These are phyloP conservation scores for Cremastinae sp. DNA, from an alignment of 2,888 invertebrate species.

Conservation along the genomic window DNA sequence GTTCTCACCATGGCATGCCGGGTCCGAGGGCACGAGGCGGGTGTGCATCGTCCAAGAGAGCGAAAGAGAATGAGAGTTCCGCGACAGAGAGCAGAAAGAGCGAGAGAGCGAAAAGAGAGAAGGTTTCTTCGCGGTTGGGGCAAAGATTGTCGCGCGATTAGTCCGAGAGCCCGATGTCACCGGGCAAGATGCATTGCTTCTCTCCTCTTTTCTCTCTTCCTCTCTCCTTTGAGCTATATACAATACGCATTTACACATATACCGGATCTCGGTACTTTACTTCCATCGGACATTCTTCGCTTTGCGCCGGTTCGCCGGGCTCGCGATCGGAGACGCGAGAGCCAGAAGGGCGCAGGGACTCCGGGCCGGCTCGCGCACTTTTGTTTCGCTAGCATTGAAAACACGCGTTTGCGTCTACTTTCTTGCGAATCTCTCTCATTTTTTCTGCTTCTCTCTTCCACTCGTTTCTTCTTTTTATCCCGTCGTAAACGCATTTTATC, in stretches of 20 bases:
- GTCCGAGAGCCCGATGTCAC: conserved; percentile 78
- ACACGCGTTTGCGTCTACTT: conserved; percentile 54
- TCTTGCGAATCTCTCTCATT: conserved; percentile 28
- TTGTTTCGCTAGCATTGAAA: not conserved
- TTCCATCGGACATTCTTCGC: conserved; percentile 17
- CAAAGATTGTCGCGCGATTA: conserved; percentile 80
- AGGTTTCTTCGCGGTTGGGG: conserved; percentile 67
- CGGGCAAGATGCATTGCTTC: conserved; percentile 78
- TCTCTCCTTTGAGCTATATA: conserved; percentile 56
- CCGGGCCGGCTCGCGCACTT: not conserved
- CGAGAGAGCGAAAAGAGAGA: conserved; percentile 54
- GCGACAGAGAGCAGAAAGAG: conserved; percentile 51
- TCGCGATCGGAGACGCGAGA: not conserved
- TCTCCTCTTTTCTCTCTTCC: conserved; percentile 73
- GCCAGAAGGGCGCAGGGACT: not conserved
- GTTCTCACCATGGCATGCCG: conserved; percentile 44
- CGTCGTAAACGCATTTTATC: conserved; percentile 4
- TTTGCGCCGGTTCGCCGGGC: conserved; percentile 5
- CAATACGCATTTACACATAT: conserved; percentile 61
- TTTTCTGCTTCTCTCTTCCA: conserved; percentile 29
- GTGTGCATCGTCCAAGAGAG: conserved; percentile 47
- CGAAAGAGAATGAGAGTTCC: conserved; percentile 22
- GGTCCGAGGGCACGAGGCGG: conserved; percentile 49
- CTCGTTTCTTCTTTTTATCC: conserved; percentile 37
- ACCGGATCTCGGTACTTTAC: conserved; percentile 59